These are phyloP conservation scores for Montifringilla adamsi DNA, from an alignment of 2,113 vertebrate species.

Conservation along the genomic window DNA sequence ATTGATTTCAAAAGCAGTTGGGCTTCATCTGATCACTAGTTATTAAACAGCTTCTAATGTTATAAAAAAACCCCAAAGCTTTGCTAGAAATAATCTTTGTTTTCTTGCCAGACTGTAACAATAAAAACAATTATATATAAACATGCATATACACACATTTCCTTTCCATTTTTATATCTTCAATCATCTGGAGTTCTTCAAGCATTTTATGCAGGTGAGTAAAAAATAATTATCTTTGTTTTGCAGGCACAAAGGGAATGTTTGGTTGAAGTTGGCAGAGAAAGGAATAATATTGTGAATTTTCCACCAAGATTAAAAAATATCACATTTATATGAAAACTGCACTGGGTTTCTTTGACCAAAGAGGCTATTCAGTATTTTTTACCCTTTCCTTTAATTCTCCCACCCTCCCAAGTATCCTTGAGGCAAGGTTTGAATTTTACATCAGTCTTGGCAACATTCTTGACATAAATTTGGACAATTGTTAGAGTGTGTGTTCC, in stretches of 20 bases:
- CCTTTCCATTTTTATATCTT: conserved; percentile 32
- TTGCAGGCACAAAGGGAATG: not conserved
- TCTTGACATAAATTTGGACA: not conserved
- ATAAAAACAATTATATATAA: conserved; percentile 40
- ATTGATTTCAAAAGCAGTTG: conserved; percentile 34
- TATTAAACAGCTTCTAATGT: conserved; percentile 28
- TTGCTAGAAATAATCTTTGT: conserved; percentile 17
- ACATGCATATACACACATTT: not conserved
- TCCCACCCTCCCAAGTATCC: not conserved
- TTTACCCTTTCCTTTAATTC: not conserved
- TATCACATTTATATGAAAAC: not conserved
- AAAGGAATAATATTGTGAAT: not conserved
- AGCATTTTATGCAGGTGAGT: conserved; percentile 54
- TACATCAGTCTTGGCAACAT: not conserved
- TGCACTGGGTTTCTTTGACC: not conserved
- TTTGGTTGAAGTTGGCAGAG: not conserved
- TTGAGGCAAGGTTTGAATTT: not conserved
- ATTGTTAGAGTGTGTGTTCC: not conserved
- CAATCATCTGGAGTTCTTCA: conserved; percentile 43
- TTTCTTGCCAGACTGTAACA: conserved; percentile 38
- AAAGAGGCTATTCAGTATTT: not conserved
- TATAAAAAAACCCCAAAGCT: not conserved
- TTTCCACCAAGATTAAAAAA: not conserved
- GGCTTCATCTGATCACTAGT: conserved; percentile 20
- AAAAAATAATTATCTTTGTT: conserved; percentile 44